These are phyloP conservation scores for Strigops habroptila DNA, from an alignment of 2,113 vertebrate genomes.

Conservation along the genomic window DNA sequence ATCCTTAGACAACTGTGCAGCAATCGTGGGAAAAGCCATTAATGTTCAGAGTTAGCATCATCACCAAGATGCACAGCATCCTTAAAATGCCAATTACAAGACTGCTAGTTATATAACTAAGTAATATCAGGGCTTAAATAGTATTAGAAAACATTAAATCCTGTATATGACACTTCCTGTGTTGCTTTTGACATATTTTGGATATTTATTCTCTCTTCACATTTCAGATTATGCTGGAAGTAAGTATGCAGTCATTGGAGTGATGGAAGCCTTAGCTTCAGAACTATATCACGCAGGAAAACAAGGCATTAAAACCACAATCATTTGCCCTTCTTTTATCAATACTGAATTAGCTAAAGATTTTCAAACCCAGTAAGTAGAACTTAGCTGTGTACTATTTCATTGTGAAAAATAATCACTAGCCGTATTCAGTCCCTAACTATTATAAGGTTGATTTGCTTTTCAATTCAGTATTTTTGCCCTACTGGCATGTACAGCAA, in stretches of 20 bases:
- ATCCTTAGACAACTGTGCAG: not conserved
- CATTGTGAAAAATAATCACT: not conserved
- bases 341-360: slow-evolving; percentile 78
- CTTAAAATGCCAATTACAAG: not conserved
- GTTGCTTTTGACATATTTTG: not conserved
- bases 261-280: slow-evolving; percentile 80
- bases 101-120: not conserved
- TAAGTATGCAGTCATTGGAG: slow-evolving; percentile 76
- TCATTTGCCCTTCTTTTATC: slow-evolving; percentile 82
- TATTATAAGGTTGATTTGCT: not conserved
- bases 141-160: not conserved
- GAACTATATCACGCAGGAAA: slow-evolving; percentile 78
- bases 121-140: not conserved
- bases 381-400: not conserved
- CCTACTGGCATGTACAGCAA: not conserved
- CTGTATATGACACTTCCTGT: not conserved
- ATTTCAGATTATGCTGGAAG: slow-evolving; percentile 78
- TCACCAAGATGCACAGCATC: not conserved
- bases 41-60: not conserved
- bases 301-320: slow-evolving; percentile 81
- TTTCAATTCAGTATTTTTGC: not conserved
- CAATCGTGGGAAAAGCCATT: not conserved
- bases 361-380: slow-evolving; percentile 73
- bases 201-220: not conserved
- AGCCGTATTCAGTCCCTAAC: not conserved